A percentile compares a stretch with the other conserved stretches of the same genome.
Evolutionary conservation across 2,888 invertebrate genomes (phyloP).

Genomic region (Platycheirus rosarum): DNA sequence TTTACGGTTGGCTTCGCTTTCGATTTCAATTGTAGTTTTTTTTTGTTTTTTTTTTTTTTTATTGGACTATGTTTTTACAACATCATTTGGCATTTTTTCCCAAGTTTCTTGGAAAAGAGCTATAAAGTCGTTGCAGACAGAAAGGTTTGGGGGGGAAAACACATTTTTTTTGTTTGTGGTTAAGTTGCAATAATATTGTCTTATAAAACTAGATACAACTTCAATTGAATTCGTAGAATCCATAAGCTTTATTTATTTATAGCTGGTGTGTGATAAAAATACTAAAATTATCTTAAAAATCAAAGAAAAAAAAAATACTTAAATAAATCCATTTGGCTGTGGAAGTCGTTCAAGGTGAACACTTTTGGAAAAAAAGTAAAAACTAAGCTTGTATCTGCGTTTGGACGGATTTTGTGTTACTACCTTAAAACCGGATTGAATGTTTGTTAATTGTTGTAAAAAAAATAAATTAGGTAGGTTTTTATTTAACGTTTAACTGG

Average conservation of each 20-base stretch:
- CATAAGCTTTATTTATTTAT: slow-evolving; percentile 31
- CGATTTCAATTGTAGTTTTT: slow-evolving; percentile 46
- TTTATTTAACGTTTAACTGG: slow-evolving; percentile 29
- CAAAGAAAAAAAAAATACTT: too few relatives aligned
- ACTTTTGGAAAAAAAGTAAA: slow-evolving; percentile 2
- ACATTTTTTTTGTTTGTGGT: background rate
- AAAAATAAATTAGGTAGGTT: slow-evolving; percentile 34
- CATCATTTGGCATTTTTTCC: background rate
- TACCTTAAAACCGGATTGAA: slow-evolving; percentile 57
- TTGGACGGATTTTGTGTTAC: too few relatives aligned
- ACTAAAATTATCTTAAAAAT: slow-evolving; percentile 49
- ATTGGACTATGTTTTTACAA: too few relatives aligned
- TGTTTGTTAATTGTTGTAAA: slow-evolving; percentile 50
- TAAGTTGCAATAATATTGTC: slow-evolving; percentile 3
- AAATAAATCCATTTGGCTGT: slow-evolving; percentile 12
- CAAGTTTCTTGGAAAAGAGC: slow-evolving; percentile 1
- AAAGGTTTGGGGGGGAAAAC: slow-evolving; percentile 10
- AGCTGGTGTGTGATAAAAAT: slow-evolving; percentile 25
- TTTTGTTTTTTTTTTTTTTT: background rate
- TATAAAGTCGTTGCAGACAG: slow-evolving; percentile 6
- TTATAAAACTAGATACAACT: too few relatives aligned
- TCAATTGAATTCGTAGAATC: slow-evolving; percentile 19
- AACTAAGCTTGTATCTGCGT: background rate
- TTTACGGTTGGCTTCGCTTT: slow-evolving; percentile 55
- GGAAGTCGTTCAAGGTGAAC: slow-evolving; percentile 33